A percentile compares a stretch with the other conserved stretches of the same genome.
phyloP scores from a whole-genome alignment of 92 coral and sea anemone species.

The Heliopora coerulea region DNA sequence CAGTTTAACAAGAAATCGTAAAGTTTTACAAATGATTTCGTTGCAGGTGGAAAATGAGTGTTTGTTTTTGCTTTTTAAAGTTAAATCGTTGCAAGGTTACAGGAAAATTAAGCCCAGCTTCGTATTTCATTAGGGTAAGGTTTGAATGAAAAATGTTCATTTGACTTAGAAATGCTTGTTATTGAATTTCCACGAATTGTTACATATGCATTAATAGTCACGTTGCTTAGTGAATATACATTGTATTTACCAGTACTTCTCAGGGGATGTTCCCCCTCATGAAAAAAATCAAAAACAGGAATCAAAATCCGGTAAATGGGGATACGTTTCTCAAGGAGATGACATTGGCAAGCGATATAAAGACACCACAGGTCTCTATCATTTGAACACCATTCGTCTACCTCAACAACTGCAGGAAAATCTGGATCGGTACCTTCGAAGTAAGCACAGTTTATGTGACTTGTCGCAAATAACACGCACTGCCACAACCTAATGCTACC shows the following conservation, averaged over 20 bases:
- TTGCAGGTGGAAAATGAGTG: neutral
- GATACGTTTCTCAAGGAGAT: slow-evolving; percentile 14
- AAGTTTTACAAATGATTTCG: too few relatives aligned
- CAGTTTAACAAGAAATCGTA: neutral
- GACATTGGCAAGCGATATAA: slow-evolving; percentile 62
- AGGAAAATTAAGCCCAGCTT: neutral
- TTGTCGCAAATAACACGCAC: too few relatives aligned
- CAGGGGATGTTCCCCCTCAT: neutral
- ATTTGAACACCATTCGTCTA: slow-evolving; percentile 70
- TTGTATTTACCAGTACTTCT: slow-evolving; percentile 14
- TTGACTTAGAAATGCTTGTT: too few relatives aligned
- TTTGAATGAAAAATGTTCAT: too few relatives aligned
- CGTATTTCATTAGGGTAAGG: neutral
- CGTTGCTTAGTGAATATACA: too few relatives aligned
- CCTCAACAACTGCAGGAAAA: slow-evolving; percentile 75
- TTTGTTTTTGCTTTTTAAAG: neutral
- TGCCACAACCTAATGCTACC: too few relatives aligned
- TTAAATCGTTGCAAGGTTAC: neutral
- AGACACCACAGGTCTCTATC: slow-evolving; percentile 82
- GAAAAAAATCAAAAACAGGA: neutral
- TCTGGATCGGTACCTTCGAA: slow-evolving; percentile 65
- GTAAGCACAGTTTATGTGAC: slow-evolving; percentile 62
- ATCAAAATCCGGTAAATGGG: slow-evolving; percentile 23
- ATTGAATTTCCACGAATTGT: too few relatives aligned
- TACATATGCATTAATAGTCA: too few relatives aligned